A percentile compares a stretch with the other conserved stretches of the same genome.
Conservation (phyloP, 1,140 invertebrate genomes). For the Pomacea maculata region DNA sequence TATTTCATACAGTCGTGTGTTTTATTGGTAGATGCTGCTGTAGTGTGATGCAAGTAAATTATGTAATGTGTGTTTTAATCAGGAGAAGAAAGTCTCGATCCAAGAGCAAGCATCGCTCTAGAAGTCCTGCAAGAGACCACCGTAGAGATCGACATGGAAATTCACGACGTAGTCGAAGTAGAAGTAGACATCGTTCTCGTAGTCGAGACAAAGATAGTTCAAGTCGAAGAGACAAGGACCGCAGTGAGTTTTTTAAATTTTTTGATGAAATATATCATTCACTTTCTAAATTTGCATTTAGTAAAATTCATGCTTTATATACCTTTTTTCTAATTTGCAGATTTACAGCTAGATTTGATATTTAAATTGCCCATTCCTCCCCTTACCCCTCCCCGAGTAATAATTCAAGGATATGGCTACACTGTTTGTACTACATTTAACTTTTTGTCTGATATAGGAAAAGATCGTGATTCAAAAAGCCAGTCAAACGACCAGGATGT, state of each 20-base stretch:
- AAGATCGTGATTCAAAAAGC: constrained; percentile 42
- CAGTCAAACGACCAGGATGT: constrained; percentile 39
- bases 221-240: constrained; percentile 36
- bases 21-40: too few relatives aligned
- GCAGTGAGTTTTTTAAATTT: constrained; percentile 38
- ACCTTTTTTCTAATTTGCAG: background rate
- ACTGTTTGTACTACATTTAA: too few relatives aligned
- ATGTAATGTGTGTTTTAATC: too few relatives aligned
- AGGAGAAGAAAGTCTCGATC: too few relatives aligned
- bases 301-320: too few relatives aligned
- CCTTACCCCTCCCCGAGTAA: too few relatives aligned
- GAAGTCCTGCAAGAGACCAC: background rate
- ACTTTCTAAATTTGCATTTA: background rate
- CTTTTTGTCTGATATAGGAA: background rate
- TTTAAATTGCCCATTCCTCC: background rate
- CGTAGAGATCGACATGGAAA: constrained; percentile 10
- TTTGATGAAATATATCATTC: background rate
- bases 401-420: too few relatives aligned
- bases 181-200: constrained; percentile 24
- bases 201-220: constrained; percentile 31
- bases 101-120: too few relatives aligned
- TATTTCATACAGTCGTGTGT: too few relatives aligned
- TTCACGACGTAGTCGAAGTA: constrained; percentile 24
- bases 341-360: background rate
- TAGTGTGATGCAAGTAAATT: too few relatives aligned